phyloP scores from a whole-genome alignment of 2,888 invertebrate genomes.

The Lithophane leautieri region DNA sequence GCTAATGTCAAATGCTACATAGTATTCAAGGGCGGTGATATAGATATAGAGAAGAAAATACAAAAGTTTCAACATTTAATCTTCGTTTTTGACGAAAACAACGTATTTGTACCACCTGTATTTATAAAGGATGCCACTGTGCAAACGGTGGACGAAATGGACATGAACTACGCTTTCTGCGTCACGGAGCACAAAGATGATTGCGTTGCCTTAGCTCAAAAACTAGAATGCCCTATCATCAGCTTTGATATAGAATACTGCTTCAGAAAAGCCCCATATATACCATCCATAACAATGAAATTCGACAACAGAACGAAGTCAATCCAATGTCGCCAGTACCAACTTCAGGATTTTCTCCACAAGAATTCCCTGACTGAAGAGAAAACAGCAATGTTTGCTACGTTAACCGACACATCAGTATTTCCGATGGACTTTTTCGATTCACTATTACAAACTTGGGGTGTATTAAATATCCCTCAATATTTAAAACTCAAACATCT shows the following conservation, averaged over 20 bases:
- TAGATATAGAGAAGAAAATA: constrained; percentile 54
- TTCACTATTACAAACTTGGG: constrained; percentile 53
- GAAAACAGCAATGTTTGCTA: constrained; percentile 68
- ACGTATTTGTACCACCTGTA: constrained; percentile 54
- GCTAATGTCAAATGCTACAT: constrained; percentile 73
- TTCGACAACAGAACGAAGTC: constrained; percentile 31
- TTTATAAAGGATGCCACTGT: constrained; percentile 66
- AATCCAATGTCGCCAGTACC: constrained; percentile 63
- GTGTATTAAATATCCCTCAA: not conserved
- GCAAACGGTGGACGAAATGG: constrained; percentile 72
- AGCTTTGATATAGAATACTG: constrained; percentile 71
- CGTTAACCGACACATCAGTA: constrained; percentile 64
- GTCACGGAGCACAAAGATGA: constrained; percentile 69
- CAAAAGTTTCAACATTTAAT: constrained; percentile 3
- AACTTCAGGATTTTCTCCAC: constrained; percentile 60
- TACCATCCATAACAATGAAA: constrained; percentile 57
- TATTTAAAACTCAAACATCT: not conserved
- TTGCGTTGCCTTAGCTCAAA: constrained; percentile 72
- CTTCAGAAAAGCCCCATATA: constrained; percentile 70
- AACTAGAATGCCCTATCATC: constrained; percentile 71
- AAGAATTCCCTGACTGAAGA: constrained; percentile 62
- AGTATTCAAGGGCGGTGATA: constrained; percentile 74
- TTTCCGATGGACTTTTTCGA: constrained; percentile 65
- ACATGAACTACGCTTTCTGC: constrained; percentile 67
- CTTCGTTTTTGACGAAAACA: constrained; percentile 12